These are phyloP conservation scores for Diplosoma virens DNA, from an alignment of 23 tunicate genomes.

Conservation along the genomic window DNA sequence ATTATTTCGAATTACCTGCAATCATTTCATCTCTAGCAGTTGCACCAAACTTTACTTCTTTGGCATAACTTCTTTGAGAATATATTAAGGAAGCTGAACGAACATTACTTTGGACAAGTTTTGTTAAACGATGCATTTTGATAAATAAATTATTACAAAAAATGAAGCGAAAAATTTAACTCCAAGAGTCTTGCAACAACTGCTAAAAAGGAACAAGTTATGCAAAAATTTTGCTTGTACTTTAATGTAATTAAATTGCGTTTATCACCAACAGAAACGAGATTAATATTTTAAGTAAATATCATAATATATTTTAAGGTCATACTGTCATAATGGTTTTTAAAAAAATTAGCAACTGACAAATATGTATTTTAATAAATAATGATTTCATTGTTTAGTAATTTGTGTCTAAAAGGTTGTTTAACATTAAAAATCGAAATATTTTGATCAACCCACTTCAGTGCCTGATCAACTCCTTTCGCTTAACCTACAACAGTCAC, in stretches of 20 bases:
- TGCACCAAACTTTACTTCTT: constrained; percentile 68
- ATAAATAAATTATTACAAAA: not conserved
- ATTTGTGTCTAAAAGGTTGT: no score
- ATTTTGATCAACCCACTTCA: no score
- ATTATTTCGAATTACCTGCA: constrained; percentile 70
- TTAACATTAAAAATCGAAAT: no score
- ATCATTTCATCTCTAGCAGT: constrained; percentile 88
- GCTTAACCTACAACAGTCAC: not conserved
- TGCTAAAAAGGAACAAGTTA: not conserved
- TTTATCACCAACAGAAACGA: no score
- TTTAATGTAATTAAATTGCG: no score
- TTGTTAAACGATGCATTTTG: constrained; percentile 78
- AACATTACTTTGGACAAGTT: constrained; percentile 25
- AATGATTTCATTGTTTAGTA: no score
- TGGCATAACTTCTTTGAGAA: constrained; percentile 62
- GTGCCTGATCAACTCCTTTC: no score
- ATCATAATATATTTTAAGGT: no score
- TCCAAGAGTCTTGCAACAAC: not conserved
- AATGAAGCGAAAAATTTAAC: not conserved
- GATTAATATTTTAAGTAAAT: no score
- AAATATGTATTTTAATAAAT: no score
- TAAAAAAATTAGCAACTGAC: no score
- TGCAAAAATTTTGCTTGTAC: not conserved
- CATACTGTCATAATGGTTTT: no score
- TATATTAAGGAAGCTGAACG: constrained; percentile 23